phyloP scores from a whole-genome alignment of 2,113 vertebrate species.

The Pluvialis apricaria region DNA sequence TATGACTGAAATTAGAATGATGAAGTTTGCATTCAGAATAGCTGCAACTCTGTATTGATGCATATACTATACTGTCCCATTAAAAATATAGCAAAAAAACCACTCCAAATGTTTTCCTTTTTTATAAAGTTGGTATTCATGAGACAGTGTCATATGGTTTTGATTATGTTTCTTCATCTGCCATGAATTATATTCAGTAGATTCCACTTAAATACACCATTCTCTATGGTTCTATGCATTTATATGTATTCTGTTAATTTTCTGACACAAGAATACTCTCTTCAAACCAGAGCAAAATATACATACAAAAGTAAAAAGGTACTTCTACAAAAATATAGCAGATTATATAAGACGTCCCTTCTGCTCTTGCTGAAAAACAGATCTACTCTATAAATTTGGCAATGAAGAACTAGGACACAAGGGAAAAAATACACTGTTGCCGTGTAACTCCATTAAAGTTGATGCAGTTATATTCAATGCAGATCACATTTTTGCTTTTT shows the following conservation, averaged over 20 bases:
- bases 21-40: background rate
- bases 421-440: background rate
- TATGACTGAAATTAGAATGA: background rate
- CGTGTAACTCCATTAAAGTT: background rate
- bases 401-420: background rate
- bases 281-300: background rate
- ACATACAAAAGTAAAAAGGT: background rate
- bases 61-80: background rate
- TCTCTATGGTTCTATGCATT: background rate
- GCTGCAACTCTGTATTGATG: background rate
- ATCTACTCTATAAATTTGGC: background rate
- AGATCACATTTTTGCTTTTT: background rate
- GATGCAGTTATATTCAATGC: background rate
- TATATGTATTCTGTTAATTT: background rate
- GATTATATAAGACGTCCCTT: background rate
- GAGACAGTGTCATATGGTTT: background rate
- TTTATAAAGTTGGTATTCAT: background rate
- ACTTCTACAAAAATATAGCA: background rate
- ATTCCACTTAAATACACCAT: background rate
- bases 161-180: background rate
- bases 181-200: background rate
- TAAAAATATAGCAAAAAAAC: background rate
- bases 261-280: background rate
- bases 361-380: background rate
- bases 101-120: background rate